These are phyloP conservation scores for Luperina nickerlii DNA, from an alignment of 2,888 invertebrate species.

Conservation along the genomic window DNA sequence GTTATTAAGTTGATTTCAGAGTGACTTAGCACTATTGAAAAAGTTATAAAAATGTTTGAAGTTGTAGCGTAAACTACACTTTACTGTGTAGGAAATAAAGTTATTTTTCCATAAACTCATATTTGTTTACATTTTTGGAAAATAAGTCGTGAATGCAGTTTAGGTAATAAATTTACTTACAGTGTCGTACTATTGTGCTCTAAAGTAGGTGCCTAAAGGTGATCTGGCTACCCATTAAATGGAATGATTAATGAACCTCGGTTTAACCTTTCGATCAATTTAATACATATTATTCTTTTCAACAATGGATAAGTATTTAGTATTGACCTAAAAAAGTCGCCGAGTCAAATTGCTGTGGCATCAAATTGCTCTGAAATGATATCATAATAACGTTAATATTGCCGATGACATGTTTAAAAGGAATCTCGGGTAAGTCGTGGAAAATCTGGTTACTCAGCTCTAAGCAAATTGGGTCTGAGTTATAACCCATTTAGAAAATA, in stretches of 20 bases:
- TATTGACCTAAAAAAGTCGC: slow-evolving; percentile 31
- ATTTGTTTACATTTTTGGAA: too few relatives aligned
- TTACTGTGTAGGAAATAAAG: too few relatives aligned
- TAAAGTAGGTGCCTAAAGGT: not conserved
- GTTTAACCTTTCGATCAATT: slow-evolving; percentile 5
- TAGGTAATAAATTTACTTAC: not conserved
- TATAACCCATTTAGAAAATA: slow-evolving; percentile 5
- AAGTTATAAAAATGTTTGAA: too few relatives aligned
- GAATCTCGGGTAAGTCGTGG: slow-evolving; percentile 15
- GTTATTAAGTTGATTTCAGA: too few relatives aligned
- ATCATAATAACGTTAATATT: slow-evolving; percentile 27
- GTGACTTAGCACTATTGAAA: too few relatives aligned
- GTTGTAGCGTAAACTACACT: too few relatives aligned
- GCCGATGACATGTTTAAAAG: slow-evolving; percentile 25
- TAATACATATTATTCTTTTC: slow-evolving; percentile 1
- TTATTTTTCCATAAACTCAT: too few relatives aligned
- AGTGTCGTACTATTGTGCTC: not conserved
- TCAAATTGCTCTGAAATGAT: slow-evolving; percentile 41
- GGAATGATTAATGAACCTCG: slow-evolving; percentile 9
- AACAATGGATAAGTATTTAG: slow-evolving; percentile 23
- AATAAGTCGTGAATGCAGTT: too few relatives aligned
- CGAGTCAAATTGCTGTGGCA: slow-evolving; percentile 20
- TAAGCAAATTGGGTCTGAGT: slow-evolving; percentile 9
- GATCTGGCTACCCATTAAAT: slow-evolving; percentile 3
- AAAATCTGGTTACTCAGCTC: slow-evolving; percentile 37